A percentile compares a stretch with the other conserved stretches of the same genome.
Conservation (phyloP, 1,140 invertebrate genomes). For the Drosophila saltans region DNA sequence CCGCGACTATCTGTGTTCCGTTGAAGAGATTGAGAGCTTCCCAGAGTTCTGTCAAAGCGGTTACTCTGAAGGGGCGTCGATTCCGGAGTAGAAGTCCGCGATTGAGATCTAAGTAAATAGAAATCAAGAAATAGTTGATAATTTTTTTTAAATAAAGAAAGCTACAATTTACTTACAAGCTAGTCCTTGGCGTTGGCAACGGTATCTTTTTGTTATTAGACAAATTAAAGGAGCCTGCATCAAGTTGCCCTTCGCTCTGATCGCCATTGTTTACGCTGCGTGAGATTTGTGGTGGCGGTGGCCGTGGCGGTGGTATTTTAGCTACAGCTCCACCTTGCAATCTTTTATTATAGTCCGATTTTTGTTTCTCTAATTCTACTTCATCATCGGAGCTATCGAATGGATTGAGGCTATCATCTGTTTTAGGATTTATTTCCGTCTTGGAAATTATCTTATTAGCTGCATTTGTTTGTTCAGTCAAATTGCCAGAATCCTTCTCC, state of each 20-base stretch:
- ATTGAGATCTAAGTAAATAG: conserved; percentile 50
- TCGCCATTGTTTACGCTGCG: conserved; percentile 78
- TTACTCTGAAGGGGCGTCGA: conserved; percentile 59
- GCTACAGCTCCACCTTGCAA: not conserved
- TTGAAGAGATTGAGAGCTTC: conserved; percentile 31
- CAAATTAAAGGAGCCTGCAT: conserved; percentile 25
- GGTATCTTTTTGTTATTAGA: conserved; percentile 73
- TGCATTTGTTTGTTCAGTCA: not conserved
- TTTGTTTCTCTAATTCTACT: conserved; percentile 81
- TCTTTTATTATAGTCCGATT: not conserved
- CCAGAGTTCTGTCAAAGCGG: not conserved
- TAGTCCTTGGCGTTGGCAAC: conserved; percentile 85
- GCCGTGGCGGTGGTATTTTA: conserved; percentile 52
- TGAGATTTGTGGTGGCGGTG: conserved; percentile 65
- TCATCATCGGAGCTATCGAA: conserved; percentile 86
- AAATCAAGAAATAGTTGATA: not conserved
- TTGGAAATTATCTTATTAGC: conserved; percentile 2
- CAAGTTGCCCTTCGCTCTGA: conserved; percentile 67
- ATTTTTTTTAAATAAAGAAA: not conserved
- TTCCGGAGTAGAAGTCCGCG: conserved; percentile 83
- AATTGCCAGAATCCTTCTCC: not conserved
- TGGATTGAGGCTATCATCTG: conserved; percentile 84
- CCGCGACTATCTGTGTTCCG: conserved; percentile 53
- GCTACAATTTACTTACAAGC: conserved; percentile 80
- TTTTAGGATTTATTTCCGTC: conserved; percentile 20